Evolutionary conservation across 2,113 vertebrate species (phyloP).

Genomic region (Ariopsis seemanni): DNA sequence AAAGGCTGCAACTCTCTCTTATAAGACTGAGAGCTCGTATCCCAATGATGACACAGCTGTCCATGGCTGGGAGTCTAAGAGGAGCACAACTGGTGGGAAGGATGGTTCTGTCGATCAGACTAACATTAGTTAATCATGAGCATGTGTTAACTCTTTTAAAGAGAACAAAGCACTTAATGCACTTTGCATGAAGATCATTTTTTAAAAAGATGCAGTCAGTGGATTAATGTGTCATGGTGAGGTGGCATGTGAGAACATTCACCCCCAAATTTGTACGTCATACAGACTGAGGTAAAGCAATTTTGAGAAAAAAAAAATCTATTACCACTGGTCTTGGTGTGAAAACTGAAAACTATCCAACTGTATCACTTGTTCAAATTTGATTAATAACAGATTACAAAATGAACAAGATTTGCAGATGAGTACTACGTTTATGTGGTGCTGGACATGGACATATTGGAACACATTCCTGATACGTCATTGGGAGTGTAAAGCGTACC

Average conservation of each 20-base stretch:
- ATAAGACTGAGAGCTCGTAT: neutral
- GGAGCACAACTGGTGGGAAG: conserved; percentile 2
- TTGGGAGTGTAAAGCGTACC: neutral
- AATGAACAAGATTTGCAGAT: neutral
- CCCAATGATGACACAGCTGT: neutral
- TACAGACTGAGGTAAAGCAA: no score
- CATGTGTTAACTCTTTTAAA: conserved; percentile 11
- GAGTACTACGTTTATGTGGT: neutral
- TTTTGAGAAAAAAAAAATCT: neutral
- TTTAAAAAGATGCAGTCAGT: neutral
- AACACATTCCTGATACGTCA: neutral
- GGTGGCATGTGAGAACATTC: neutral
- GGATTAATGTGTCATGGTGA: neutral
- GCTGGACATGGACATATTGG: no score
- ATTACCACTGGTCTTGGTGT: neutral
- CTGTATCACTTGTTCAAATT: neutral
- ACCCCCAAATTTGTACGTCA: neutral
- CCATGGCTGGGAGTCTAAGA: neutral
- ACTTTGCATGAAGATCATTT: neutral
- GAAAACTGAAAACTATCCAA: neutral
- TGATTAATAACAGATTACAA: neutral
- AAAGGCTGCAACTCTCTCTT: neutral
- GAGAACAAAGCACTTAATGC: neutral
- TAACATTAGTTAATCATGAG: conserved; percentile 3
- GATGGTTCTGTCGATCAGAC: conserved; percentile 22